Conservation (phyloP, 2,797 vertebrate species). For the Chrosomus eos region DNA sequence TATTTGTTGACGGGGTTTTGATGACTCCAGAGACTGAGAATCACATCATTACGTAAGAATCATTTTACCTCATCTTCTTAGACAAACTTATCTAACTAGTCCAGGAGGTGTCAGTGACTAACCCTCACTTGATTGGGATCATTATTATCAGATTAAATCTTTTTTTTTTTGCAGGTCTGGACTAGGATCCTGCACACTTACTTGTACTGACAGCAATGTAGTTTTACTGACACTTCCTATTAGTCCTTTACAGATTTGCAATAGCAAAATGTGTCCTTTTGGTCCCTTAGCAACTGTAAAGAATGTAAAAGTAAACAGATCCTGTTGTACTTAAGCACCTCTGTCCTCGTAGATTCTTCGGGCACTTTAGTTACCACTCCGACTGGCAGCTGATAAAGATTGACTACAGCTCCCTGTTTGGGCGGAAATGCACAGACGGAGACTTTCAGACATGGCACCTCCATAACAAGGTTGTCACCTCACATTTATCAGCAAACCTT, state of each 20-base stretch:
- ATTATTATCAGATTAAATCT: slow-evolving; percentile 11
- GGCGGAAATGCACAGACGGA: slow-evolving; percentile 86
- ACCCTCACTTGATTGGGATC: background rate
- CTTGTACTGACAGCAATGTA: slow-evolving; percentile 8
- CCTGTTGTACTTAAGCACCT: slow-evolving; percentile 17
- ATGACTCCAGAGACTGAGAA: slow-evolving; percentile 94
- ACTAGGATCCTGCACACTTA: background rate
- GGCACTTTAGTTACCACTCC: slow-evolving; percentile 93
- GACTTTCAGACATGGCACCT: slow-evolving; percentile 95
- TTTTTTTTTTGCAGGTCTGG: slow-evolving; percentile 14
- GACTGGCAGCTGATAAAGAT: slow-evolving; percentile 98
- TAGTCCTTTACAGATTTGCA: background rate
- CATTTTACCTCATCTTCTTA: background rate
- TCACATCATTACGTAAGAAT: slow-evolving; percentile 96
- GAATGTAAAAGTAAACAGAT: background rate
- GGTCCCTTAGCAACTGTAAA: slow-evolving; percentile 1
- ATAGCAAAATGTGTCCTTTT: background rate
- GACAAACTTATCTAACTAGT: slow-evolving; percentile 21
- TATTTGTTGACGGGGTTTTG: slow-evolving; percentile 95
- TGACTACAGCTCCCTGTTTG: slow-evolving; percentile 92
- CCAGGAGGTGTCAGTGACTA: slow-evolving; percentile 43
- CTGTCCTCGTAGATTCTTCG: slow-evolving; percentile 84
- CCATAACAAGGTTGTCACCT: slow-evolving; percentile 87
- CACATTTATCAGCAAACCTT: slow-evolving; percentile 30
- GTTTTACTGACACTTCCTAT: slow-evolving; percentile 11